These are phyloP conservation scores for Apaloderma vittatum DNA, from an alignment of 2,113 vertebrate species.

Conservation along the genomic window DNA sequence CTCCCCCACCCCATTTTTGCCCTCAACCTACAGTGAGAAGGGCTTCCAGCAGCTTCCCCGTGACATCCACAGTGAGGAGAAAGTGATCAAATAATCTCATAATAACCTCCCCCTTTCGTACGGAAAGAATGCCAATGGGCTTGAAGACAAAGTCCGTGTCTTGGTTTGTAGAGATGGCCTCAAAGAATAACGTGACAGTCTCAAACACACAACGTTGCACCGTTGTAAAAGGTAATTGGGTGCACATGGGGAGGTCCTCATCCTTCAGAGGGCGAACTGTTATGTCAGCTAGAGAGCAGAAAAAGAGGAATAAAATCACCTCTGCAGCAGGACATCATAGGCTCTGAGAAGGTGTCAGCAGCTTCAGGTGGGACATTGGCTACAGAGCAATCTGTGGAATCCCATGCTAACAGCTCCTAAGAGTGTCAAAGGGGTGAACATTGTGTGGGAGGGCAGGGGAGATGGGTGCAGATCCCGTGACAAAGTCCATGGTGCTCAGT, in stretches of 20 bases:
- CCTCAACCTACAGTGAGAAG: background rate
- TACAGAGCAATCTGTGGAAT: background rate
- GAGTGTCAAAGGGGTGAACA: too few relatives aligned
- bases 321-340: background rate
- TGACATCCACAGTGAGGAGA: background rate
- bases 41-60: background rate
- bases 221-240: background rate
- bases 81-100: background rate
- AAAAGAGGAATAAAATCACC: background rate
- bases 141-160: background rate
- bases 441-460: background rate
- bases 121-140: background rate
- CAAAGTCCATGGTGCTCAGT: background rate
- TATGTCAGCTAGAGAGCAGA: background rate
- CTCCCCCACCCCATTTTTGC: background rate
- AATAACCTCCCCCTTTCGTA: background rate
- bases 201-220: background rate
- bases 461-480: fast-evolving
- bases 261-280: background rate
- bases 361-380: background rate
- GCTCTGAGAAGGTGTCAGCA: background rate
- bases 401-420: background rate
- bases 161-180: background rate
- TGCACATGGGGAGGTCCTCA: background rate
- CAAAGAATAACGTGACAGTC: background rate